Evolutionary conservation across 2,113 vertebrate genomes (phyloP), one percentile per base, ranked within the genome.

Genomic region (Pachyramphus minor): DNA sequence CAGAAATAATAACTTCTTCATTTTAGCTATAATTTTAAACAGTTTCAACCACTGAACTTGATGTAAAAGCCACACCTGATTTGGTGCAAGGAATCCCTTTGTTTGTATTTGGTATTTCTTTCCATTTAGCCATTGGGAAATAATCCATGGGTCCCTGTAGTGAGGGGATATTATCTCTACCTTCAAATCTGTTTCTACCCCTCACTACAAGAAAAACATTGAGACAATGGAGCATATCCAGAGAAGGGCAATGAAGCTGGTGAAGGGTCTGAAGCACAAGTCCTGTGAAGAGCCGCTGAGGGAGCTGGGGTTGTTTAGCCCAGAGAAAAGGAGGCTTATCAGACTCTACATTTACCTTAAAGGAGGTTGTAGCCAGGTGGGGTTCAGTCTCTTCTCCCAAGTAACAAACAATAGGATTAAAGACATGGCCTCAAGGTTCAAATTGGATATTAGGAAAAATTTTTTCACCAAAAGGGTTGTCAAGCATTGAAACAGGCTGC

Each of bases 191-290:
- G 27, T 63, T 63, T 63, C 60, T 63, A 31, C 19, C 21, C 6
- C 14, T 82, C 12, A 4, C 27, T 44, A 10, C 25, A 42, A 45
- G 39, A 72, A 39, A 7, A 30, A 80, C 23, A 10, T 6, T 80
- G 35, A 73, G 68, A 13, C 1, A 0, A 41, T 56, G 64, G 44
- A 64, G 10, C 0, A 0, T 3, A 3, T 64, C 23, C 22, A 2
- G 1, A 59, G n/a, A 55, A 78, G 44, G 8, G 25, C 39, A 87
- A 15, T 0, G 0, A 22, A 63, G 11, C 4, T 72, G n/a, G 8
- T 41, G 21, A 67, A 20, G 42, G 8, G 9, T 33, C n/a, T 31
- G 9, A 31, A 84, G 30, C 2, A 45, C 6, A 53, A 0, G 0
- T 81, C 18, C 8, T 37, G 0, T 25, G 41, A 77, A 33, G 39